Conservation (phyloP, 2,888 invertebrate species). For the Cantharis rustica region DNA sequence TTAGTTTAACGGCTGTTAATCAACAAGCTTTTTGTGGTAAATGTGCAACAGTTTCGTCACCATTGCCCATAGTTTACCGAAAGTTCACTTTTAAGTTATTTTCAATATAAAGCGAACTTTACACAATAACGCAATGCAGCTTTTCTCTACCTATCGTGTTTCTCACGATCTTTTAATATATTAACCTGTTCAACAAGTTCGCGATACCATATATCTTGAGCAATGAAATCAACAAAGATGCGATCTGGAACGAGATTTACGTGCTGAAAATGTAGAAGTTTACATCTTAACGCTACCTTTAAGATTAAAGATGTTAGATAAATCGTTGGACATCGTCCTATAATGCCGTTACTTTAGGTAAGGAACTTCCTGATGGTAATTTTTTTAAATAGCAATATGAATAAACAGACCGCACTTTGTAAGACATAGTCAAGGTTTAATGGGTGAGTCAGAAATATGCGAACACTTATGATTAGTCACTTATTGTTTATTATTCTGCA, state of each 20-base stretch:
- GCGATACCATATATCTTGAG: slow-evolving; percentile 25
- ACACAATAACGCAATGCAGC: slow-evolving; percentile 10
- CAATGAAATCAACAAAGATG: slow-evolving; percentile 29
- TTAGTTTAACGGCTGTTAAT: not conserved
- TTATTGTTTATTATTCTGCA: not conserved
- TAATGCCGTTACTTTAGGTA: not conserved
- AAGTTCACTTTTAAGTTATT: not conserved
- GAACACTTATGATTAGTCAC: not conserved
- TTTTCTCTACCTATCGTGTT: slow-evolving; percentile 8
- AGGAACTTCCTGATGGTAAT: not conserved
- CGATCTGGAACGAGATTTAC: slow-evolving; percentile 26
- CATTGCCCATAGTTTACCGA: not conserved
- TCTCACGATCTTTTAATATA: slow-evolving; percentile 30
- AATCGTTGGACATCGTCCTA: not conserved
- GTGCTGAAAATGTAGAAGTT: slow-evolving; percentile 15
- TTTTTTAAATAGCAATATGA: not conserved
- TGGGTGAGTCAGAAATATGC: slow-evolving; percentile 3
- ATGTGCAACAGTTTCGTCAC: not conserved
- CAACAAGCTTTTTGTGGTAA: not conserved
- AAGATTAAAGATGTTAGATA: slow-evolving; percentile 14
- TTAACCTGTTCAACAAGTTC: slow-evolving; percentile 30
- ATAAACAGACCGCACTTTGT: not conserved
- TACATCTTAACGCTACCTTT: slow-evolving; percentile 12
- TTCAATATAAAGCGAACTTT: not conserved
- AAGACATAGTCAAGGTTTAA: not conserved